phyloP scores from a whole-genome alignment of 2,888 invertebrate species.

The Abrostola tripartita region DNA sequence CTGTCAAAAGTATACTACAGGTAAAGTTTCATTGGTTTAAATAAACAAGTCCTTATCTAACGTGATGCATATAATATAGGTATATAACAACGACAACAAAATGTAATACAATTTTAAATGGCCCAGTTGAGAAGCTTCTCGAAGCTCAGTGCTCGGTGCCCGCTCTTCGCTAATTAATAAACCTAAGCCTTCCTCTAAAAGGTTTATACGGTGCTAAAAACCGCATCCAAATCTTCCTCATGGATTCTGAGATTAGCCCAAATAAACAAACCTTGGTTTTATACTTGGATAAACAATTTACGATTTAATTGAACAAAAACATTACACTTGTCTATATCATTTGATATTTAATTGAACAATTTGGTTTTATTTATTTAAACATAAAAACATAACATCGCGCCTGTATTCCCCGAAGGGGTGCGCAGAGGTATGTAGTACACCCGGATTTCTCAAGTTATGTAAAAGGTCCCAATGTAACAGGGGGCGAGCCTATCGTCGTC shows the following conservation, averaged over 20 bases:
- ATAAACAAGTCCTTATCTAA: too few species aligned
- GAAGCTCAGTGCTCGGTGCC: conserved; percentile 14
- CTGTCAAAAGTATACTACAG: too few species aligned
- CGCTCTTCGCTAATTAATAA: conserved; percentile 37
- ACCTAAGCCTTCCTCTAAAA: conserved; percentile 40
- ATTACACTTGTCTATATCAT: too few species aligned
- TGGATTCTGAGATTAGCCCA: conserved; percentile 27
- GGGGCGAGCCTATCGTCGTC: too few species aligned
- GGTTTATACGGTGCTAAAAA: conserved; percentile 45
- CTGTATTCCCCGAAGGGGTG: too few species aligned
- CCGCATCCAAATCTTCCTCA: conserved; percentile 24
- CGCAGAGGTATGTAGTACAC: too few species aligned
- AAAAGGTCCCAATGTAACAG: too few species aligned
- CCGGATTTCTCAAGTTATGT: too few species aligned
- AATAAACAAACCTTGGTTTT: conserved; percentile 39
- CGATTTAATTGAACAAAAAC: conserved; percentile 7
- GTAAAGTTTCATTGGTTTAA: background rate
- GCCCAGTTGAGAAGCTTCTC: background rate
- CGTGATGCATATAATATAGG: too few species aligned
- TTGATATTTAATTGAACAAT: background rate
- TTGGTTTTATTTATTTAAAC: too few species aligned
- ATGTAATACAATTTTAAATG: background rate
- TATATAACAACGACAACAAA: too few species aligned
- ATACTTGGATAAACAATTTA: conserved; percentile 11
- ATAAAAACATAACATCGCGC: too few species aligned